Evolutionary conservation across 2,888 invertebrate species (phyloP), one percentile per base, ranked within the genome.

Genomic region (Dromius quadrimaculatus): DNA sequence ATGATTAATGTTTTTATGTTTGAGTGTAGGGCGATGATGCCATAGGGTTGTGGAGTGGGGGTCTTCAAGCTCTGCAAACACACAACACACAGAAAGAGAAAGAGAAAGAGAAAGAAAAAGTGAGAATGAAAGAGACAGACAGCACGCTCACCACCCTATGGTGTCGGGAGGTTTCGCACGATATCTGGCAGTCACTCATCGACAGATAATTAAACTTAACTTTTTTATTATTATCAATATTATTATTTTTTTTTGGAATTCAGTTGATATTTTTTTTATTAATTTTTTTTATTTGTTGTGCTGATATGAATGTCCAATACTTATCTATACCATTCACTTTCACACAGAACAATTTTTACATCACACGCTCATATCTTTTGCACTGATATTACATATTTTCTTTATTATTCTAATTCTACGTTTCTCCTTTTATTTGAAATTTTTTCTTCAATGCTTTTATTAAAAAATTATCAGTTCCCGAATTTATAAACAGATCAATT

Each of bases 281-380:
- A 15, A 17, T 34, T 11, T 19, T 36, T 61, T 13, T 11, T 61
- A 8, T 61, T 41, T 61, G 38, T 38, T 19, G 11, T 47, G 47
- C 22, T 47, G 11, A 47, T 20, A 11, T 28, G 28, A 66, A 72
- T 72, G 72, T 72, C 72, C 72, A 72, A 72, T 72, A 72, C 72
- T 72, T 72, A 72, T 72, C 66, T 63, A 70, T 68, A 34, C 64
- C 13, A 9, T 59, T 34, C 50, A 54, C 50, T 23, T n/a, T 15
- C 3, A 50, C 47, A 23, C 28, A 11, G 8, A 19, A 32, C 54
- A 54, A 23, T 13, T 11, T 2, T 1, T 23, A 50, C 11, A 50
- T 11, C 1, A n/a, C 2, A 54, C n/a, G 6, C 11, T 28, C 54
- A 54, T 1, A 47, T 43, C 22, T 1, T 19, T 4, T 23, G 28